Percentiles rank a stretch among this genome's conserved stretches.
Conservation (phyloP, 2,888 invertebrate species). For the Teleogryllus oceanicus region DNA sequence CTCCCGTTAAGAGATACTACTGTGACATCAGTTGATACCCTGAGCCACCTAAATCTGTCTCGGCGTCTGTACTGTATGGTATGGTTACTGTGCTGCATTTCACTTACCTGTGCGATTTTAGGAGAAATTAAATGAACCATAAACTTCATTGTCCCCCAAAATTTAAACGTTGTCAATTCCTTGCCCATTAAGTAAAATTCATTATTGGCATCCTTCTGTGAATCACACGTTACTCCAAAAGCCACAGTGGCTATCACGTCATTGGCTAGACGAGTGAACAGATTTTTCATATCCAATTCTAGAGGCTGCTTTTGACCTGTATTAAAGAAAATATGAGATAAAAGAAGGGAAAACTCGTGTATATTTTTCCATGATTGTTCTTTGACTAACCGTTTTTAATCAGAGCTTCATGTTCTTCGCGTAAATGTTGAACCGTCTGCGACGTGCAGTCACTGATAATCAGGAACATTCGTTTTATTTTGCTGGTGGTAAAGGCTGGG, state of each 20-base stretch:
- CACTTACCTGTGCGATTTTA: slow-evolving; percentile 28
- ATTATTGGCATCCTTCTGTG: slow-evolving; percentile 53
- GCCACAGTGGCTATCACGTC: slow-evolving; percentile 59
- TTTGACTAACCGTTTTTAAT: background rate
- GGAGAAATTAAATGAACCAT: slow-evolving; percentile 30
- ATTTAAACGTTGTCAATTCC: too few species aligned
- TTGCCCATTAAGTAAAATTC: slow-evolving; percentile 52
- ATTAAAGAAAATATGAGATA: too few species aligned
- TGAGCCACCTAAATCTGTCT: too few species aligned
- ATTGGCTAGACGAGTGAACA: slow-evolving; percentile 54
- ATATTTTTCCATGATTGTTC: too few species aligned
- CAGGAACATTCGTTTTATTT: slow-evolving; percentile 31
- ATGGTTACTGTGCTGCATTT: too few species aligned
- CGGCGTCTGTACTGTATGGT: too few species aligned
- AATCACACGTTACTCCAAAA: slow-evolving; percentile 57
- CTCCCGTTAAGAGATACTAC: too few species aligned
- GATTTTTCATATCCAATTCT: slow-evolving; percentile 49
- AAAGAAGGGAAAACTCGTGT: too few species aligned
- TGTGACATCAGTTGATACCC: too few species aligned
- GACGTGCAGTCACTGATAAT: slow-evolving; percentile 29
- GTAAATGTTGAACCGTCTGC: slow-evolving; percentile 29
- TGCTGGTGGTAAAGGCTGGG: slow-evolving; percentile 35
- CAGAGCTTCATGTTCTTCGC: background rate
- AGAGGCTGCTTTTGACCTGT: background rate
- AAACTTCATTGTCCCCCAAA: slow-evolving; percentile 34